A percentile compares a stretch with the other conserved stretches of the same genome.
phyloP scores from a whole-genome alignment of 1,140 invertebrate genomes.

The Tribolium madens region DNA sequence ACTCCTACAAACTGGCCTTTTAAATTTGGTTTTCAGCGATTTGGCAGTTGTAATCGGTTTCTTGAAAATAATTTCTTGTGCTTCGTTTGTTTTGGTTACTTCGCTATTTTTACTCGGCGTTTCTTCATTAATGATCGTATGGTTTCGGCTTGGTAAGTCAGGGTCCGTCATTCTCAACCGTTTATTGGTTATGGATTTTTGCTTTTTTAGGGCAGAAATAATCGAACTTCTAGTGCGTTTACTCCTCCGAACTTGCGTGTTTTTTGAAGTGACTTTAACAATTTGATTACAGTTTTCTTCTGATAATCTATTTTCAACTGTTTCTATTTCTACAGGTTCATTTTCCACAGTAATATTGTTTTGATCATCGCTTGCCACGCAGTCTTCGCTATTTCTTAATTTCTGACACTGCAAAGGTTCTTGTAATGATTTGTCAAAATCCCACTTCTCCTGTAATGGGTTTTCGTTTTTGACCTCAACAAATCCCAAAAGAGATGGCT shows the following conservation, averaged over 20 bases:
- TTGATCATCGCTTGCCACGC: too few species aligned
- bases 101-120: neutral
- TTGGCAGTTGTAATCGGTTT: neutral
- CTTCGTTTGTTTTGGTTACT: neutral
- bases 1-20: neutral
- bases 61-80: neutral
- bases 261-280: conserved; percentile 18
- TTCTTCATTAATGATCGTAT: neutral
- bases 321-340: neutral
- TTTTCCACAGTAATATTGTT: too few species aligned
- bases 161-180: neutral
- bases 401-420: conserved; percentile 4
- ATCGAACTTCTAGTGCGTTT: neutral
- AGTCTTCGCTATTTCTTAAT: neutral
- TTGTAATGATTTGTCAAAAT: neutral
- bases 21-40: neutral
- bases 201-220: neutral
- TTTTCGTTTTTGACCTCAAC: conserved; percentile 48
- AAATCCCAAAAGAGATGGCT: conserved; percentile 50
- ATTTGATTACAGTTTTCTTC: neutral
- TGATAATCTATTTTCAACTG: neutral
- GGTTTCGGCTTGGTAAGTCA: too few species aligned
- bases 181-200: neutral
- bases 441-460: conserved; percentile 16
- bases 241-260: neutral